These are phyloP conservation scores for Neria commutata DNA, from an alignment of 2,888 invertebrate species.

Conservation along the genomic window DNA sequence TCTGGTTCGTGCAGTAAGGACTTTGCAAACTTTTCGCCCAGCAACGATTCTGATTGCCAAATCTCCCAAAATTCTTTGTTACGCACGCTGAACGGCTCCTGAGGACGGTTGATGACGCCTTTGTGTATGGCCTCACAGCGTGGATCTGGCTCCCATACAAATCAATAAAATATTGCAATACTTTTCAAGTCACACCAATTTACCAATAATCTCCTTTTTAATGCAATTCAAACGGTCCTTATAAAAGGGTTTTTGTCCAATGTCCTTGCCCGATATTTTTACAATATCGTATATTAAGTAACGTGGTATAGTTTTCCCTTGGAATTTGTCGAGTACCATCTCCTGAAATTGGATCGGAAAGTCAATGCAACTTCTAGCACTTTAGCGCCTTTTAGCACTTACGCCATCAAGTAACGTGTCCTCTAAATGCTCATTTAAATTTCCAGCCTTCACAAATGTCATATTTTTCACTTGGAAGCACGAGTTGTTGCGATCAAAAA, in stretches of 20 bases:
- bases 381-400: no score
- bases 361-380: no score
- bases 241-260: conserved; percentile 77
- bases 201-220: conserved; percentile 72
- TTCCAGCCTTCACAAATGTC: conserved; percentile 78
- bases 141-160: no score
- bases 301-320: conserved; percentile 78
- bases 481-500: conserved; percentile 94
- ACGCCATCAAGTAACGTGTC: conserved; percentile 93
- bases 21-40: conserved; percentile 85
- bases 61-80: conserved; percentile 92
- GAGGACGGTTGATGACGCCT: conserved; percentile 74
- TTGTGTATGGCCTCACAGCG: conserved; percentile 77
- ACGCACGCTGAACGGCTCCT: conserved; percentile 90
- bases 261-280: conserved; percentile 75
- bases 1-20: conserved; percentile 93
- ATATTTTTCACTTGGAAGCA: conserved; percentile 85
- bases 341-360: conserved; percentile 74
- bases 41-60: conserved; percentile 70
- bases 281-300: conserved; percentile 96
- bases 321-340: conserved; percentile 91
- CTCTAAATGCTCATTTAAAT: conserved; percentile 72
- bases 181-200: conserved; percentile 26
- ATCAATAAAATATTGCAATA: not conserved
- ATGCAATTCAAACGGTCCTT: conserved; percentile 80